Conservation (phyloP, 2,888 invertebrate genomes). For the Synanthedon vespiformis region DNA sequence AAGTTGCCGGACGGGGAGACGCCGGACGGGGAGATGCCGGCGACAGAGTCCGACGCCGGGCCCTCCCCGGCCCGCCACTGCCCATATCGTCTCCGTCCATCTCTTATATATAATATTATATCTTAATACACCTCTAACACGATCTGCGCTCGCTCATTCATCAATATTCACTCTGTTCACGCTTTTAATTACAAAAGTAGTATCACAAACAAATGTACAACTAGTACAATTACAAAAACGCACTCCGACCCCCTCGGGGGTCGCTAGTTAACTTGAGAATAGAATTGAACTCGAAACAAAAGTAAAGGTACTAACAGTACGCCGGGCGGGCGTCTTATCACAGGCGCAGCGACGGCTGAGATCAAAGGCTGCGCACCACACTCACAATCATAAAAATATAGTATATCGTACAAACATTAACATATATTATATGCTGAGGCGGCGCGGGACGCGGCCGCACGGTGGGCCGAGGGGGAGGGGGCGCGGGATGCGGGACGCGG, state of each 20-base stretch:
- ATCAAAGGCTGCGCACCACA: conserved; percentile 45
- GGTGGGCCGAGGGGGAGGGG: conserved; percentile 39
- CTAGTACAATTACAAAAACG: conserved; percentile 67
- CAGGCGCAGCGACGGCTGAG: conserved; percentile 62
- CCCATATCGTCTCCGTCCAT: conserved; percentile 38
- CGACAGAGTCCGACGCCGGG: conserved; percentile 16
- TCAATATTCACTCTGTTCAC: conserved; percentile 60
- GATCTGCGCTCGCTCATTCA: conserved; percentile 56
- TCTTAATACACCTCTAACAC: conserved; percentile 10
- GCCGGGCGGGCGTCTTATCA: conserved; percentile 59
- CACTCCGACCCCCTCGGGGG: conserved; percentile 45
- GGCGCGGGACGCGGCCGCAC: conserved; percentile 42
- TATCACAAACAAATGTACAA: conserved; percentile 73
- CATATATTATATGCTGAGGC: conserved; percentile 34
- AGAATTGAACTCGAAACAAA: conserved; percentile 66
- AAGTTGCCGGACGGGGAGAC: conserved; percentile 17
- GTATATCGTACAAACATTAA: conserved; percentile 40
- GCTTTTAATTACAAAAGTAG: conserved; percentile 70
- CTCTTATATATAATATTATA: conserved; percentile 15
- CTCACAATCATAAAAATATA: conserved; percentile 34
- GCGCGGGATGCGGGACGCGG: conserved; percentile 15
- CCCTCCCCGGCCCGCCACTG: conserved; percentile 18
- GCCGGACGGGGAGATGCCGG: conserved; percentile 6
- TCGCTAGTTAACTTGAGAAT: conserved; percentile 63
- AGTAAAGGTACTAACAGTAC: conserved; percentile 60